Evolutionary conservation across 2,888 invertebrate species (phyloP), one percentile per base, ranked within the genome.

Genomic region (Elysia crispata): DNA sequence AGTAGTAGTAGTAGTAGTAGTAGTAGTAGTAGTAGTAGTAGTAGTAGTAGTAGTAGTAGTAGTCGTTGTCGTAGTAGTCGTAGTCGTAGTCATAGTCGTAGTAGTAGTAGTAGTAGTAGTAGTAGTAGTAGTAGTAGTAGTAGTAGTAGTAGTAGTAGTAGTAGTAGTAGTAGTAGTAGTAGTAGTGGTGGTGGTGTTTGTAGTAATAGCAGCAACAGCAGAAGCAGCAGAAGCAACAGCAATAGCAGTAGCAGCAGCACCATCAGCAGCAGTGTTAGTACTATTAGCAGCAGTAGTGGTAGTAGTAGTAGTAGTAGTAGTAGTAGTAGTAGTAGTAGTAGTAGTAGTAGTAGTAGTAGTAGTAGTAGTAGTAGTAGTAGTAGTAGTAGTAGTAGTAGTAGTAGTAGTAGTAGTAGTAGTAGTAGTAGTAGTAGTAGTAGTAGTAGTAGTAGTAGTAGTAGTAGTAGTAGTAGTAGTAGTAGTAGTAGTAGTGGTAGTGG

Each of bases 341-440:
- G 66, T 25, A 66, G 25, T 25, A 66, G 66, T 25, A 66, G 66
- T 66, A 66, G 25, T 25, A 66, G 66, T 25, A 66, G 25, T 25
- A 66, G 66, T 66, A 66, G 66, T 25, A 66, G 66, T 25, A 66
- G 66, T 25, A 66, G 66, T 66, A 66, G 66, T n/a, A 66, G 66
- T 25, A 66, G 66, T 66, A 66, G 66, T 25, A 66, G 66, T 25
- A 66, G 66, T 25, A 66, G 66, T 66, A 66, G 66, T 25, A 66
- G 66, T 25, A 66, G 25, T 25, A 66, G 23, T 25, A 66, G 66
- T 66, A 66, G 25, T 23, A 66, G 66, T 66, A 66, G 66, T 25
- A 66, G 66, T 66, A 66, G 23, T 25, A 66, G 66, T 66, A 66
- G 66, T 25, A 66, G 66, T 66, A 66, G 23, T 25, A 66, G 66